phyloP scores from a whole-genome alignment of 37 sponge, comb jelly and placozoan species.

The Petrosia ficiformis region DNA sequence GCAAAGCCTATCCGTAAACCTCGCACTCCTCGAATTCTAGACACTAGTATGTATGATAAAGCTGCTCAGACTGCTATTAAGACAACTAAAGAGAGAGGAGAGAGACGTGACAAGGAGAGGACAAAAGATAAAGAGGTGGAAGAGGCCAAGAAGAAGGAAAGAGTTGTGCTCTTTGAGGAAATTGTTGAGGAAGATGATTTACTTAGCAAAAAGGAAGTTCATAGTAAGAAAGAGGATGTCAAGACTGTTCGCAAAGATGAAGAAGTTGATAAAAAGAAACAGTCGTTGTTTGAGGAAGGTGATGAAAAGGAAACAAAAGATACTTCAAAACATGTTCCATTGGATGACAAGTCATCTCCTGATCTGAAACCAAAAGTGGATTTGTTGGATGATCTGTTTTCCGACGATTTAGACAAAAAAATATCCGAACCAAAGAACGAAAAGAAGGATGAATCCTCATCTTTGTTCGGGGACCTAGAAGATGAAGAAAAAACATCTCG shows the following conservation, averaged over 20 bases:
- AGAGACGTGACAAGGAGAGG: conserved; percentile 19
- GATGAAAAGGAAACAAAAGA: not conserved
- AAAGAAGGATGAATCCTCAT: not conserved
- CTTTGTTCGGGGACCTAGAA: not conserved
- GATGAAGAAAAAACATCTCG: not conserved
- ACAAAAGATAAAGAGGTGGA: conserved; percentile 6
- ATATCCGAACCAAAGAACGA: not conserved
- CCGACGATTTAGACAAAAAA: not conserved
- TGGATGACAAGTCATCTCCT: conserved; percentile 50
- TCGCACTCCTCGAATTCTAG: not conserved
- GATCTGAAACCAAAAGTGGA: conserved; percentile 8
- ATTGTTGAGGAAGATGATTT: not conserved
- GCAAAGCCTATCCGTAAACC: not conserved
- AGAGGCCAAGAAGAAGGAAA: conserved; percentile 5
- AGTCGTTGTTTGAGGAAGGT: conserved; percentile 18
- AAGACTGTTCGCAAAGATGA: not conserved
- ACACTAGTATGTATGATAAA: not conserved
- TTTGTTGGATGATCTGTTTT: too few species aligned
- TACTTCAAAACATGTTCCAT: not conserved
- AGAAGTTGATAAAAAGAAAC: not conserved
- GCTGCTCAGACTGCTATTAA: not conserved
- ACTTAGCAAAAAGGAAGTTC: not conserved
- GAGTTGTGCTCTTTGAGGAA: conserved; percentile 1
- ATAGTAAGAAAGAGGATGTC: not conserved
- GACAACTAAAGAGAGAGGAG: not conserved